Evolutionary conservation across 2,113 vertebrate genomes (phyloP).

Genomic region (Nymphicus hollandicus): DNA sequence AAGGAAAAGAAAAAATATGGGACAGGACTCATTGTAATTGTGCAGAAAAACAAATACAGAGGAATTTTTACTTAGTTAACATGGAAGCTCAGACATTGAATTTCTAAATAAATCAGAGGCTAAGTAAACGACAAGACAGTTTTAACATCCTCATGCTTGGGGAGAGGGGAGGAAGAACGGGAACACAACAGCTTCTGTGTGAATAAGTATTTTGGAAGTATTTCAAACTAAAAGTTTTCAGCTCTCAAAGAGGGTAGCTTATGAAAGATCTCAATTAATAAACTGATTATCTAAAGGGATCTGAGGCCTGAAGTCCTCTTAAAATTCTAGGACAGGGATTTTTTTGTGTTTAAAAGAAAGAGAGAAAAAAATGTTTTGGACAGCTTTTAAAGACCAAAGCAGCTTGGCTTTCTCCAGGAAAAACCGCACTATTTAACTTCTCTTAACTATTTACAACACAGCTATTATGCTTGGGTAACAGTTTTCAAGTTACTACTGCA

Average conservation of each 20-base stretch:
- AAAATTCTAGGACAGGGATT: not conserved
- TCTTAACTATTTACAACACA: not conserved
- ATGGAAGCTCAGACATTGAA: not conserved
- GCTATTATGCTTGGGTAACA: not conserved
- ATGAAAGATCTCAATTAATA: not conserved
- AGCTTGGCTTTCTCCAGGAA: not conserved
- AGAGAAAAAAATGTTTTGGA: not conserved
- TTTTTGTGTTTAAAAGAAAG: too few relatives aligned
- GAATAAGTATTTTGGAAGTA: not conserved
- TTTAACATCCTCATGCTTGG: not conserved
- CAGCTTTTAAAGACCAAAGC: not conserved
- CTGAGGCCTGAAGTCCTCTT: not conserved
- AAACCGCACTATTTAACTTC: not conserved
- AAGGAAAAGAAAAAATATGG: not conserved
- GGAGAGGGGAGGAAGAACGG: not conserved
- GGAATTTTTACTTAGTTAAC: not conserved
- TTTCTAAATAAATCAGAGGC: not conserved
- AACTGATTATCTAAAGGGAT: not conserved
- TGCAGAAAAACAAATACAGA: not conserved
- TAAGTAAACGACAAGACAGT: not conserved
- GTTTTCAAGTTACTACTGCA: not conserved
- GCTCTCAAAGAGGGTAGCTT: not conserved
- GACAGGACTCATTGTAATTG: not conserved
- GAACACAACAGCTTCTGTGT: not conserved
- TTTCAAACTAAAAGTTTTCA: not conserved